Evolutionary conservation across 64 coral and sea anemone genomes (phyloP).

Genomic region (Catalaphyllia jardinei): DNA sequence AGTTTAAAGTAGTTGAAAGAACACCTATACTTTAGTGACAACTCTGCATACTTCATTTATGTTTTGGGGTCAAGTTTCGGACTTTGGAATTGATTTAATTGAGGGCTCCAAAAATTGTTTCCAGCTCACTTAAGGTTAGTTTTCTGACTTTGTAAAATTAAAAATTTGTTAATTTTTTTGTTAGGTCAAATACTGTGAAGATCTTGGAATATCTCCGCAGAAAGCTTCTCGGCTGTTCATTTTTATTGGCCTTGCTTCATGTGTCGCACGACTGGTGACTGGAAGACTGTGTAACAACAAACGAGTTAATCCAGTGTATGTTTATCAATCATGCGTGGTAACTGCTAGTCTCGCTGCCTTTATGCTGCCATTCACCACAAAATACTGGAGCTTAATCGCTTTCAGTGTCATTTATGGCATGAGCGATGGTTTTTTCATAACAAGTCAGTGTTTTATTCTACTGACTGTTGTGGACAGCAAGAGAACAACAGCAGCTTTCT

Average conservation of each 20-base stretch:
- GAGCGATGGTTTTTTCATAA: conserved; percentile 34
- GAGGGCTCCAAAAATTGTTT: no score
- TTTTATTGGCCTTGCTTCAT: conserved; percentile 42
- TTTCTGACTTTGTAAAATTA: not conserved
- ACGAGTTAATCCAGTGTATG: conserved; percentile 1
- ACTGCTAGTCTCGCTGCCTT: not conserved
- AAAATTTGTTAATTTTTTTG: not conserved
- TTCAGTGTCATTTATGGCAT: conserved; percentile 24
- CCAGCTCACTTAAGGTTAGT: not conserved
- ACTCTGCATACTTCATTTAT: no score
- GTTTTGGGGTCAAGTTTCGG: no score
- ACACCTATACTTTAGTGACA: no score
- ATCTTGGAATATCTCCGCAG: conserved; percentile 17
- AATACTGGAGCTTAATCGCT: conserved; percentile 6
- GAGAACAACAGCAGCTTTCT: conserved; percentile 19
- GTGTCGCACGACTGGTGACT: not conserved
- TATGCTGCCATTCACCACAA: conserved; percentile 1
- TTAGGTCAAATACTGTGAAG: conserved; percentile 41
- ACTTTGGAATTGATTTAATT: no score
- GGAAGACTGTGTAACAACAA: conserved; percentile 15
- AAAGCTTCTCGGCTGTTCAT: conserved; percentile 48
- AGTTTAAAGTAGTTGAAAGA: no score
- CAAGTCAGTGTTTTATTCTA: conserved; percentile 1
- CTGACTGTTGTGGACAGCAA: conserved; percentile 22
- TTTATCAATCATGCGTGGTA: conserved; percentile 20